Evolutionary conservation across 1,140 invertebrate genomes (phyloP).

Genomic region (Drosophila ohnishii): DNA sequence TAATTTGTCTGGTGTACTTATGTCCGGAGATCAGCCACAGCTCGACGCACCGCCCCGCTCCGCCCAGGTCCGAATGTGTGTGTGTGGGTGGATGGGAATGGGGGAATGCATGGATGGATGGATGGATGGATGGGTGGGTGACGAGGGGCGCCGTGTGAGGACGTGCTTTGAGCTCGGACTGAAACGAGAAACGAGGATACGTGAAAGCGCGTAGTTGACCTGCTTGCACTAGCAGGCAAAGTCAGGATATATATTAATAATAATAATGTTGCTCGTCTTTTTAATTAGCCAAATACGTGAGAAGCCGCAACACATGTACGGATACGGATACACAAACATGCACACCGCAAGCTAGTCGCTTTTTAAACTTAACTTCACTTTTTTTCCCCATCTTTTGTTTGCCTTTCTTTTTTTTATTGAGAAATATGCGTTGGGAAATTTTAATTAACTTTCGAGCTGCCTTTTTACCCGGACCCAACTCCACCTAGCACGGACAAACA

Average conservation of each 20-base stretch:
- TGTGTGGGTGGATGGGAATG: constrained; percentile 21
- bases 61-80: constrained; percentile 5
- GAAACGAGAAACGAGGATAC: constrained; percentile 27
- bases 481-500: constrained; percentile 20
- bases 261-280: constrained; percentile 45
- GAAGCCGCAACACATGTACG: constrained; percentile 34
- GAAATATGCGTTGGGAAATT: constrained; percentile 44
- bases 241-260: constrained; percentile 31
- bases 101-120: constrained; percentile 12
- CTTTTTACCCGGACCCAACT: constrained; percentile 15
- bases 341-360: constrained; percentile 28
- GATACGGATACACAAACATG: constrained; percentile 22
- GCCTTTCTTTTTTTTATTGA: constrained; percentile 21
- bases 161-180: constrained; percentile 30
- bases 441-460: constrained; percentile 43
- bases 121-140: constrained; percentile 1
- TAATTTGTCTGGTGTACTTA: constrained; percentile 77
- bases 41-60: constrained; percentile 18
- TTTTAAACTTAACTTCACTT: constrained; percentile 34
- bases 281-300: constrained; percentile 50
- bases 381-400: constrained; percentile 25
- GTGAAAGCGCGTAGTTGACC: constrained; percentile 30
- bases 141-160: constrained; percentile 17
- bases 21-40: constrained; percentile 60
- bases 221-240: constrained; percentile 30